Base-by-base conservation (phyloP, 1,140 invertebrate species). In the Tetramorium simillimum region DNA sequence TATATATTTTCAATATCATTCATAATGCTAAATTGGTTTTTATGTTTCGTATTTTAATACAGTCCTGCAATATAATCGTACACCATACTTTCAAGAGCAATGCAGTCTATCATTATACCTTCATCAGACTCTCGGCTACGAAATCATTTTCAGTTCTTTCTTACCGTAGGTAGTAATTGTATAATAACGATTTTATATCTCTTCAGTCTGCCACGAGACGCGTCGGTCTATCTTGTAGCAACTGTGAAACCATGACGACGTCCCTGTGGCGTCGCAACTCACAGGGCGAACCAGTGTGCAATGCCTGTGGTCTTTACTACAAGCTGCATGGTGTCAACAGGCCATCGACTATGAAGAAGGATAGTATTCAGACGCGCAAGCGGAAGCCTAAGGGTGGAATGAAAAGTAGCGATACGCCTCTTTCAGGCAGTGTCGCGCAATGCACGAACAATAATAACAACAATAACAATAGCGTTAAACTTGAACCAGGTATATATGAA, bases 291-390 rank as follows among this genome's bases (percentile, higher is more conserved):
- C 98, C 98, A 4, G 98, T 99, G 4, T 99, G 98, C 95, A 99
- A 99, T 94, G 98, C 98, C 14, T 99, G 98, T 92, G 98, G 98
- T 28, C 96, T 99, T 9, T 99, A 99, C 95, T 98, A 96, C 95
- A 99, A 99, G 95, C 95, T 99, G 86, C 99, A 99, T 94, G 97
- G 96, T 84, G 97, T 99, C 84, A 97, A 97, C 91, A 95, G 98
- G 65, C 99, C 99, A 0, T 91, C 98, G 60, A 96, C 98, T 10
- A 99, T 99, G 99, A 99, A 99, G 95, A 99, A 99, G 95, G 99
- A 99, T 92, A 97, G 97, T 56, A 99, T 99, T 92, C 97, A 98
- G 96, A 99, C 98, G 43, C 96, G 99, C 69, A 99, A 99, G 93
- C 96, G 99, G 58, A 99, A 99, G 94, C 98, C 98, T 0, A 98